Conservation (phyloP, 2,888 invertebrate genomes). For the Yponomeuta cagnagella region DNA sequence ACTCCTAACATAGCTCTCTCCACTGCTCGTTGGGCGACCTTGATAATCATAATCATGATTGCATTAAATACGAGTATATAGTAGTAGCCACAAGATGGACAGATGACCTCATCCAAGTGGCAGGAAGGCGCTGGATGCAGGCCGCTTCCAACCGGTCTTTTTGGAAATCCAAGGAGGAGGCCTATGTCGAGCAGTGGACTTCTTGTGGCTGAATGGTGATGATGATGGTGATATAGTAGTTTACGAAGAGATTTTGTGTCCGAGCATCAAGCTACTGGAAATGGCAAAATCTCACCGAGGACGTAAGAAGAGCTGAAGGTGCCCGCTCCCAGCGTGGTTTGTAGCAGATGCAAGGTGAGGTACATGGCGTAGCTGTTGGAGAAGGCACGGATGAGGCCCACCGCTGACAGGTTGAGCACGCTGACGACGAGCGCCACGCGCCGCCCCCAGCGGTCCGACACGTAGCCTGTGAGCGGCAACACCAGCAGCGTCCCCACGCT, state of each 20-base stretch:
- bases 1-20: too few relatives aligned
- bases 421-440: slow-evolving; percentile 64
- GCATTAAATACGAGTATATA: too few relatives aligned
- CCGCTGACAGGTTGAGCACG: slow-evolving; percentile 54
- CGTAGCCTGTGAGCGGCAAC: slow-evolving; percentile 79
- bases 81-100: not conserved
- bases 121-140: too few relatives aligned
- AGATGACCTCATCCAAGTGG: too few relatives aligned
- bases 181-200: too few relatives aligned
- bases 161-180: too few relatives aligned
- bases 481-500: slow-evolving; percentile 82
- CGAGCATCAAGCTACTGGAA: not conserved
- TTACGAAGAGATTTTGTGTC: too few relatives aligned
- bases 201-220: not conserved
- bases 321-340: slow-evolving; percentile 69
- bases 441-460: slow-evolving; percentile 80
- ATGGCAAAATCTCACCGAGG: slow-evolving; percentile 37
- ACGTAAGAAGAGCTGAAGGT: slow-evolving; percentile 69
- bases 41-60: too few relatives aligned
- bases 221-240: not conserved
- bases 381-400: slow-evolving; percentile 73
- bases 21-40: too few relatives aligned
- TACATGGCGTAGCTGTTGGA: slow-evolving; percentile 74
- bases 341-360: slow-evolving; percentile 65
- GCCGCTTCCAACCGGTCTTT: too few relatives aligned